phyloP scores from a whole-genome alignment of 2,888 invertebrate species.

The Pollenia angustigena region DNA sequence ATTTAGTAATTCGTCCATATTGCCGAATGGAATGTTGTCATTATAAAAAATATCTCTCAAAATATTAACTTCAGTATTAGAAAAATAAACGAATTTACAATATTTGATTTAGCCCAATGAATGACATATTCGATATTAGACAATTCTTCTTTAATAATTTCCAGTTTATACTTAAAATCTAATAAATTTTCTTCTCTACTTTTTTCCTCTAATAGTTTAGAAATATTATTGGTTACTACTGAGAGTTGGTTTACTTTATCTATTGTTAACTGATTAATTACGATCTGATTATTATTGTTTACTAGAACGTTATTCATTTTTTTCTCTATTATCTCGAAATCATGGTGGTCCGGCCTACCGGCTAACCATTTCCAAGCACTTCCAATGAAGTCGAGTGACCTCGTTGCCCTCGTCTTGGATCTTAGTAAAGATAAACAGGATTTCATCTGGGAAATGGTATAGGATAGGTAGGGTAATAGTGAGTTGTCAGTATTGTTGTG shows the following conservation, averaged over 20 bases:
- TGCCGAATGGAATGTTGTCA: too few relatives aligned
- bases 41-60: too few relatives aligned
- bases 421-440: slow-evolving; percentile 17
- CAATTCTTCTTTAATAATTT: too few relatives aligned
- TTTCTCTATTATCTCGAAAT: too few relatives aligned
- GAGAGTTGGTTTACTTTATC: slow-evolving; percentile 31
- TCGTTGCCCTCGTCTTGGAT: neutral
- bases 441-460: slow-evolving; percentile 13
- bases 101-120: too few relatives aligned
- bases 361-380: slow-evolving; percentile 69
- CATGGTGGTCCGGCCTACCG: too few relatives aligned
- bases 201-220: slow-evolving; percentile 1
- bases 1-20: too few relatives aligned
- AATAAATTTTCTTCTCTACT: neutral
- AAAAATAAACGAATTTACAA: neutral
- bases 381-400: slow-evolving; percentile 16
- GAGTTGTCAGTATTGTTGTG: neutral
- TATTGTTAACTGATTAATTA: neutral
- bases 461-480: neutral
- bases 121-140: too few relatives aligned
- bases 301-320: slow-evolving; percentile 48
- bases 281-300: too few relatives aligned
- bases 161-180: slow-evolving; percentile 10
- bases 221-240: slow-evolving; percentile 7
- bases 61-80: neutral